Percentiles rank a stretch among this genome's conserved stretches.
These are phyloP conservation scores for Ispidina picta DNA, from an alignment of 2,797 vertebrate species.

Conservation along the genomic window DNA sequence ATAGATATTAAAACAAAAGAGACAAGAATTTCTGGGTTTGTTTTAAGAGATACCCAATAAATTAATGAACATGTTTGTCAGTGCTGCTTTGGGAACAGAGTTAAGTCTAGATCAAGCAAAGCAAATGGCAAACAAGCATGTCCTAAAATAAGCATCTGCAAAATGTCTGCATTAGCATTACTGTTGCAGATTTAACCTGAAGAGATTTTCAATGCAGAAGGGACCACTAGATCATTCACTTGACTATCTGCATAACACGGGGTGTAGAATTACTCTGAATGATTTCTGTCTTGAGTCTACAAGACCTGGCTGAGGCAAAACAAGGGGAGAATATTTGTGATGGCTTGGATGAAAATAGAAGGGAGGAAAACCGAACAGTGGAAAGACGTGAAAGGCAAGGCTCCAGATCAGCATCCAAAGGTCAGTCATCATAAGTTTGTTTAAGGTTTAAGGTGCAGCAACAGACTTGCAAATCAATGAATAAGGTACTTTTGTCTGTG, in stretches of 20 bases:
- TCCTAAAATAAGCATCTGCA: slow-evolving; percentile 5
- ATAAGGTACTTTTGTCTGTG: neutral
- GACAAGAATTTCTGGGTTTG: neutral
- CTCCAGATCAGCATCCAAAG: neutral
- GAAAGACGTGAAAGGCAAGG: neutral
- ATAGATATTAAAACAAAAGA: neutral
- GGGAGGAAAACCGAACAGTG: neutral
- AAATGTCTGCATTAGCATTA: neutral
- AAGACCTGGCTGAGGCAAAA: neutral
- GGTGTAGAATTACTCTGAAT: neutral
- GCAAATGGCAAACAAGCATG: neutral
- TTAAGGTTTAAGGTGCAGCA: neutral
- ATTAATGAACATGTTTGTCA: neutral
- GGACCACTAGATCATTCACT: neutral
- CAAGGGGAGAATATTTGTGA: neutral
- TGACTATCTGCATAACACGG: neutral
- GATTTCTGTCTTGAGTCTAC: neutral
- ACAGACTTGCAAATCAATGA: neutral
- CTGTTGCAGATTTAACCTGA: neutral
- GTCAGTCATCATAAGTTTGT: neutral
- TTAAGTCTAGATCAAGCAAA: neutral
- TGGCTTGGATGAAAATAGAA: neutral
- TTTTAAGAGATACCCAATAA: neutral
- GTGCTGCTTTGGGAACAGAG: neutral
- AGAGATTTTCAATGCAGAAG: neutral